These are phyloP conservation scores for Pitta sordida DNA, from an alignment of 2,113 vertebrate species.

Conservation along the genomic window DNA sequence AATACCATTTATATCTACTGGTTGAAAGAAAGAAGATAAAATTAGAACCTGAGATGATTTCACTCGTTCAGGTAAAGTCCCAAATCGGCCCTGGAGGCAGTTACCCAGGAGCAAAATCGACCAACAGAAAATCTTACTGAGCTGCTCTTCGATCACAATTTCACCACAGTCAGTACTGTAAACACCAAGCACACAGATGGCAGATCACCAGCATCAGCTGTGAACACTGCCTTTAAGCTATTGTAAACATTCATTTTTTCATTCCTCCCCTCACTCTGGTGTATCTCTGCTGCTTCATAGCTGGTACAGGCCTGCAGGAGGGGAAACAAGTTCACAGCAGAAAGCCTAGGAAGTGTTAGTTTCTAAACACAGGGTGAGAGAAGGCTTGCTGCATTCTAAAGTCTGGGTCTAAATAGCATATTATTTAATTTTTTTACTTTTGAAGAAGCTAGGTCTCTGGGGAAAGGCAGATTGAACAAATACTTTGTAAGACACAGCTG, in stretches of 20 bases:
- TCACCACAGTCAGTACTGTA: not conserved
- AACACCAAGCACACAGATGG: conserved; percentile 35
- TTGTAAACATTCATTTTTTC: not conserved
- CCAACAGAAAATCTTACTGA: not conserved
- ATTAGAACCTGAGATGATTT: conserved; percentile 4
- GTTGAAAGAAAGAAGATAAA: not conserved
- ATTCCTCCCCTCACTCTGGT: not conserved
- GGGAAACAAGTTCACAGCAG: not conserved
- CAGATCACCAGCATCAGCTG: conserved; percentile 7
- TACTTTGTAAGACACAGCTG: not conserved
- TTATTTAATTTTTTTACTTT: not conserved
- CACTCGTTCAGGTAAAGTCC: not conserved
- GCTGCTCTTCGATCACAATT: not conserved
- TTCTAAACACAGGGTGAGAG: not conserved
- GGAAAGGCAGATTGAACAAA: not conserved
- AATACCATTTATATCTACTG: not conserved
- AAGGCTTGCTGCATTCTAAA: not conserved
- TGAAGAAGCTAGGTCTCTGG: not conserved
- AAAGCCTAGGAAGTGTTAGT: not conserved
- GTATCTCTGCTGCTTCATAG: not conserved
- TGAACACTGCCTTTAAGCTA: not conserved
- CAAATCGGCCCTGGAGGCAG: not conserved
- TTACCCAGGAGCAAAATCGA: not conserved
- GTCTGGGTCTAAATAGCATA: not conserved
- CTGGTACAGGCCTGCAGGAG: not conserved